Conservation (phyloP, 2,888 invertebrate genomes). For the Pyrochroa serraticornis region DNA sequence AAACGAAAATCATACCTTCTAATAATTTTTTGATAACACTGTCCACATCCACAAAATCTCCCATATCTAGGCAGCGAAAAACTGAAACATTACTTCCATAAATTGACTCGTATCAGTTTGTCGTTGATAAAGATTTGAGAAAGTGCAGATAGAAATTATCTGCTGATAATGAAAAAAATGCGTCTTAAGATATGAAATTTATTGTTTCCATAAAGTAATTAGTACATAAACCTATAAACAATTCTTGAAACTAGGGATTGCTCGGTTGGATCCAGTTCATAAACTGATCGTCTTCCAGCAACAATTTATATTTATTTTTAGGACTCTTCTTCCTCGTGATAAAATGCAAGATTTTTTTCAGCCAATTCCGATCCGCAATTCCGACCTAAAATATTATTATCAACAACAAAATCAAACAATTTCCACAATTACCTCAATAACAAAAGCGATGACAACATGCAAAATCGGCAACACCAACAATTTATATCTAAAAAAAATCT, state of each 20-base stretch:
- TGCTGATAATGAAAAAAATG: too few relatives aligned
- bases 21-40: constrained; percentile 39
- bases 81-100: not conserved
- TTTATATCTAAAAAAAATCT: constrained; percentile 61
- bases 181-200: too few relatives aligned
- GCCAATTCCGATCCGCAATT: constrained; percentile 48
- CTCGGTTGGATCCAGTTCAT: constrained; percentile 4
- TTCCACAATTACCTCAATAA: constrained; percentile 65
- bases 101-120: not conserved
- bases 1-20: constrained; percentile 35
- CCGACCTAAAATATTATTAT: constrained; percentile 35
- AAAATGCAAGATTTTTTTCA: constrained; percentile 47
- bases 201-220: too few relatives aligned
- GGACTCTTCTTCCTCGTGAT: constrained; percentile 47
- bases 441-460: constrained; percentile 65
- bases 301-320: constrained; percentile 52
- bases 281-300: constrained; percentile 36
- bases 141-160: too few relatives aligned
- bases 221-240: constrained; percentile 3
- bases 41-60: constrained; percentile 35
- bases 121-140: too few relatives aligned
- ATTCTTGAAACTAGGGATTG: not conserved
- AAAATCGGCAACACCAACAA: constrained; percentile 65
- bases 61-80: not conserved
- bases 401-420: constrained; percentile 5